Percentiles rank a stretch among this genome's conserved stretches.
Evolutionary conservation across 1,140 invertebrate species (phyloP).

Genomic region (Varroa destructor): DNA sequence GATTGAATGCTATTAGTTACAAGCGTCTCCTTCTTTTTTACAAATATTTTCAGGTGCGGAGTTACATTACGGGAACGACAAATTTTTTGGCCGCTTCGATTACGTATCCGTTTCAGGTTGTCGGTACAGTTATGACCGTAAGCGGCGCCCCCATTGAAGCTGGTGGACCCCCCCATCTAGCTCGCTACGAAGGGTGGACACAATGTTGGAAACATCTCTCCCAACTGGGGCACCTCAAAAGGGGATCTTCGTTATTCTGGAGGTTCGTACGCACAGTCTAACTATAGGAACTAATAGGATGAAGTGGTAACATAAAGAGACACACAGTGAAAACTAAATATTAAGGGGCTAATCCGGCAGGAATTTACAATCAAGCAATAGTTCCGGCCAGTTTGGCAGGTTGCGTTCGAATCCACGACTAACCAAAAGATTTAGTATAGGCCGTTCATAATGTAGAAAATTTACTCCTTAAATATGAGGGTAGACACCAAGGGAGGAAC

Average conservation of each 20-base stretch:
- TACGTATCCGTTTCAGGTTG: constrained; percentile 69
- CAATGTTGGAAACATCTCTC: constrained; percentile 60
- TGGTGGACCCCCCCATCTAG: constrained; percentile 63
- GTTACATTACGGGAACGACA: constrained; percentile 7
- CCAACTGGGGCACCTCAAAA: constrained; percentile 53
- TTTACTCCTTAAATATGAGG: no score
- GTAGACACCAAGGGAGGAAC: no score
- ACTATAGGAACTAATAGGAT: no score
- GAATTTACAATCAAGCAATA: no score
- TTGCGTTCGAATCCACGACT: no score
- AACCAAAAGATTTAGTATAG: no score
- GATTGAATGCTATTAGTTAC: no score
- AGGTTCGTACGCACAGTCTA: not conserved
- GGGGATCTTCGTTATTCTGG: constrained; percentile 65
- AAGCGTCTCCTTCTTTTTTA: not conserved
- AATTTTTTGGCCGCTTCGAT: constrained; percentile 56
- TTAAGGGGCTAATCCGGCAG: no score
- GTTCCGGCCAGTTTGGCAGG: no score
- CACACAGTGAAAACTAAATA: no score
- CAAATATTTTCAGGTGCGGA: constrained; percentile 27
- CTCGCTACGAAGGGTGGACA: constrained; percentile 57
- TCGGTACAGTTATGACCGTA: constrained; percentile 70
- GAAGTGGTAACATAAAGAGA: no score
- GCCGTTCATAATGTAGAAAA: no score
- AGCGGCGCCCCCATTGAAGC: constrained; percentile 58